phyloP scores from a whole-genome alignment of 1,140 invertebrate genomes.

The Trichoplusia ni region DNA sequence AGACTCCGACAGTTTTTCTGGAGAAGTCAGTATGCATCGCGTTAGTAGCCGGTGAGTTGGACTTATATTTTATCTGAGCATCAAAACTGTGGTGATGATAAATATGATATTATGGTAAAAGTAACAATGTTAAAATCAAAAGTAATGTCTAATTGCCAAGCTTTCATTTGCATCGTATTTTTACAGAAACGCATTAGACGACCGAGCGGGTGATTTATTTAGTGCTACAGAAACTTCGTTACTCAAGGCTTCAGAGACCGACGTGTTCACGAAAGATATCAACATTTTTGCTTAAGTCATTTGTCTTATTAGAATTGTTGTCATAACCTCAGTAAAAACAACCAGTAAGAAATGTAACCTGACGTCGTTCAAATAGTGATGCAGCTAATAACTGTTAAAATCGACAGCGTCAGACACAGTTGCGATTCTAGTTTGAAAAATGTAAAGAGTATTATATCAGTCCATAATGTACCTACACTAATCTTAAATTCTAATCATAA shows the following conservation, averaged over 20 bases:
- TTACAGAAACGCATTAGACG: slow-evolving; percentile 54
- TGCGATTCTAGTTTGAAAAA: no score
- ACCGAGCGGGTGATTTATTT: slow-evolving; percentile 49
- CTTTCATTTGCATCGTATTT: slow-evolving; percentile 24
- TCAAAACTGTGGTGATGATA: neutral
- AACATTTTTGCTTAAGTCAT: slow-evolving; percentile 48
- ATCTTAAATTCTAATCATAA: no score
- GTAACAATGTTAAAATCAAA: no score
- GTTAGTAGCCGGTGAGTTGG: slow-evolving; percentile 53
- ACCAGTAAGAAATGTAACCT: no score
- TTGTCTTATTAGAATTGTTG: neutral
- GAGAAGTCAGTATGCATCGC: slow-evolving; percentile 61
- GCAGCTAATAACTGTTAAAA: no score
- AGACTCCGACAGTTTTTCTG: slow-evolving; percentile 76
- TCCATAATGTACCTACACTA: no score
- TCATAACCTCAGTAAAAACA: neutral
- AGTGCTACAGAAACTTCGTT: slow-evolving; percentile 49
- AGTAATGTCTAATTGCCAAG: neutral
- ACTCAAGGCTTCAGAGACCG: slow-evolving; percentile 52
- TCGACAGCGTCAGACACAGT: no score
- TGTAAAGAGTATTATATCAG: no score
- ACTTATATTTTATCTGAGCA: neutral
- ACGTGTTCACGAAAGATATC: slow-evolving; percentile 48
- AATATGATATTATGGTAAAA: no score
- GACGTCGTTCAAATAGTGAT: no score